Base-by-base conservation (phyloP, 53 echinoderm and acorn worm genomes). In the Holothuria leucospilota region DNA sequence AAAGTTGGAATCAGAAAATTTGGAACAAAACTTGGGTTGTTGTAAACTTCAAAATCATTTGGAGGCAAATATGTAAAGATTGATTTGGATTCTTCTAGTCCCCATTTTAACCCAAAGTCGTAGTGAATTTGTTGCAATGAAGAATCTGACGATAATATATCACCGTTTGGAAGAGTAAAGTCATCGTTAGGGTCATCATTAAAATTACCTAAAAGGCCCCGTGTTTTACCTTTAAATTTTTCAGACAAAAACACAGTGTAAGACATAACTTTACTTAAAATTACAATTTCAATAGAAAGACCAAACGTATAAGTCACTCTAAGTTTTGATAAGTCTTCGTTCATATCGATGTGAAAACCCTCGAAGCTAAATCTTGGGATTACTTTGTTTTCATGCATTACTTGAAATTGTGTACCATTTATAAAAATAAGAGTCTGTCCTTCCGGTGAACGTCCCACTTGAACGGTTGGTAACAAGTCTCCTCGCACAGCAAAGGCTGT, bases 101-200 rank as follows among this genome's bases (percentile, higher is more conserved):
- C 42, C 90, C 90, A 90, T 34, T 80, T 67, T 30, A 90, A 29
- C 67, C 86, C 90, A 39, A 68, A 86, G 10, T 80, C 72, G 39
- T 51, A 83, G 59, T 90, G 90, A 28, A 90, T 18, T 11, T 69
- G 74, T 41, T 41, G 29, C 30, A 90, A 60, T 13, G 86, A 79
- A 25, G 86, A 86, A 56, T 58, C 62, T 18, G 58, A 27, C 11
- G 87, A 26, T 67, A 90, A 24, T n/a, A 86, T 20, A 21, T 78
- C 66, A 16, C 90, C 86, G 58, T 78, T 86, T 61, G 81, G 90
- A 27, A 71, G 78, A 29, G 56, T 87, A 6, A 90, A 78, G 56
- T 90, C 90, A 20, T 90, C 86, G 39, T 86, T 67, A 9, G 90
- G 90, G 38, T 90, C 61, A 66, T 81, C 90, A 70, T 90, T 86